A percentile compares a stretch with the other conserved stretches of the same genome.
Conservation (phyloP, 2,888 invertebrate genomes). For the Rhimphoctona megacephalus region DNA sequence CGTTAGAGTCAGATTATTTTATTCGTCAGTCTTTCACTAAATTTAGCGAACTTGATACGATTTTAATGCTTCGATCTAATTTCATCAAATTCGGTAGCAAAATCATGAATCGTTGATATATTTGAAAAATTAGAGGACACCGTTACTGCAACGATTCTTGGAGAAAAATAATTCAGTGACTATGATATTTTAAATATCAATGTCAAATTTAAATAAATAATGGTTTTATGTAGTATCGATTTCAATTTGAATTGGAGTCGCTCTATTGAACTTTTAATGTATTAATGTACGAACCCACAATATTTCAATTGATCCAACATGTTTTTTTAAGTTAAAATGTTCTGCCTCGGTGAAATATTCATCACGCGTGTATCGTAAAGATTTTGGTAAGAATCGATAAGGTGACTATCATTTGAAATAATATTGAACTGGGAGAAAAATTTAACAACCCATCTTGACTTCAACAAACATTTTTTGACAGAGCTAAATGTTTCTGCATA, state of each 20-base stretch:
- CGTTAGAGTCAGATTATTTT: not conserved
- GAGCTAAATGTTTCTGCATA: constrained; percentile 16
- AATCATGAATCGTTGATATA: not conserved
- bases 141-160: not conserved
- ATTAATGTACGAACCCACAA: not conserved
- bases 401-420: not conserved
- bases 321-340: not conserved
- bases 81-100: constrained; percentile 1
- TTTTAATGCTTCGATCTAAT: constrained; percentile 9
- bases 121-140: not conserved
- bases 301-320: not conserved
- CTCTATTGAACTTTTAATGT: not conserved
- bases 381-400: constrained; percentile 8
- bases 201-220: no score
- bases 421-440: not conserved
- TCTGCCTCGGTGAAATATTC: not conserved
- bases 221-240: not conserved
- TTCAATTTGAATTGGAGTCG: not conserved
- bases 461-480: not conserved
- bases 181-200: not conserved
- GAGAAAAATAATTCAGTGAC: not conserved
- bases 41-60: not conserved
- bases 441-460: not conserved
- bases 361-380: not conserved
- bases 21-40: not conserved